Conservation (phyloP, 2,797 vertebrate genomes). For the Enteromius thamalakanensis region DNA sequence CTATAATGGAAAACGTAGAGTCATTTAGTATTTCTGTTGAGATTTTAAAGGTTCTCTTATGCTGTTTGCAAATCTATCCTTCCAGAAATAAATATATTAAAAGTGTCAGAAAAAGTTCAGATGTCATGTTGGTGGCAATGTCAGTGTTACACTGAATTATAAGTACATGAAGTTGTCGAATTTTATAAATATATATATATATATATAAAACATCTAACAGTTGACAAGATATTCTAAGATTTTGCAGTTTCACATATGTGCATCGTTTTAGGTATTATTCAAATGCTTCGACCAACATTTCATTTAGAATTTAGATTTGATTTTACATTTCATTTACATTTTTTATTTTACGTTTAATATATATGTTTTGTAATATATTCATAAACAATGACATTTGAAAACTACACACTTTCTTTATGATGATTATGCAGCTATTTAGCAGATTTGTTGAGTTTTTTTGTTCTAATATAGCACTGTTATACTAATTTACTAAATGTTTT, state of each 20-base stretch:
- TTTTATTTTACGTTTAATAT: background rate
- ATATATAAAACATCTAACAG: too few species aligned
- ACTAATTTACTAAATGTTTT: background rate
- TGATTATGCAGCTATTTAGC: background rate
- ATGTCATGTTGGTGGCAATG: background rate
- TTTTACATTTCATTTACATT: background rate
- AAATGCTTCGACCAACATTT: background rate
- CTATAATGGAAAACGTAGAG: background rate
- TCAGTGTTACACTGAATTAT: background rate
- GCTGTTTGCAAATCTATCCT: background rate
- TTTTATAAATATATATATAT: background rate
- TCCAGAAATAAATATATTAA: background rate
- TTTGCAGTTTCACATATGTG: background rate
- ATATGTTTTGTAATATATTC: background rate
- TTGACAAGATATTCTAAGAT: background rate
- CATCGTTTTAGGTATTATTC: background rate
- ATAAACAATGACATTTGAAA: background rate
- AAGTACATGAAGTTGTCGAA: background rate
- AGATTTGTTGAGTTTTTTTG: background rate
- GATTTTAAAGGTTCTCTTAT: background rate
- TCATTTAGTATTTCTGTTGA: background rate
- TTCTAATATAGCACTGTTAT: background rate
- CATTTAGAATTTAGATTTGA: background rate
- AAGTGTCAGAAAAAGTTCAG: background rate
- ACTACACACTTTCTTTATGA: background rate